Conservation (phyloP, 2,113 vertebrate species). For the Tor tambroides region DNA sequence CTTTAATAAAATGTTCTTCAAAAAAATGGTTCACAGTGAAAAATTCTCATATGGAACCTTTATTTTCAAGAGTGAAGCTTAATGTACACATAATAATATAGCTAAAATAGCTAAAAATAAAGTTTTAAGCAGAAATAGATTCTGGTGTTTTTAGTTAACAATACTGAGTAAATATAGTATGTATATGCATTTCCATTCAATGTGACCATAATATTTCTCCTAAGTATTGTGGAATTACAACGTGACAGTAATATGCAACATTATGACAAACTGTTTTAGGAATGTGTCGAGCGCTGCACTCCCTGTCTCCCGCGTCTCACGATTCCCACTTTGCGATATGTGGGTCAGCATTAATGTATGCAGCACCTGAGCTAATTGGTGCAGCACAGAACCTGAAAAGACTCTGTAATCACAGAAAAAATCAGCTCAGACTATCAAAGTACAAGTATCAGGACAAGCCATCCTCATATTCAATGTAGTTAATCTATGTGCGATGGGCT, state of each 20-base stretch:
- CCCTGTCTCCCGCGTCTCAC: slow-evolving; percentile 1
- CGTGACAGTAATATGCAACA: neutral
- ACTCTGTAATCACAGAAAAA: slow-evolving; percentile 1
- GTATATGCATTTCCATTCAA: neutral
- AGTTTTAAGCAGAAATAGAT: neutral
- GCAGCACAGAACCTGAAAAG: slow-evolving; percentile 5
- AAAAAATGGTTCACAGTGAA: neutral
- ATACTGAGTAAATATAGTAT: slow-evolving; percentile 1
- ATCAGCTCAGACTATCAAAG: neutral
- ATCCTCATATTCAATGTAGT: slow-evolving; percentile 7
- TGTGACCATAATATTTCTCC: neutral
- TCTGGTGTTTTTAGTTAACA: neutral
- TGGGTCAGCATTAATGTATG: slow-evolving; percentile 57
- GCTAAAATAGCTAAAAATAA: neutral
- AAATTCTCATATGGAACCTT: neutral
- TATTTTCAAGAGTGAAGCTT: neutral
- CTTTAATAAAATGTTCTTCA: too few relatives aligned
- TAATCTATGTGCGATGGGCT: neutral
- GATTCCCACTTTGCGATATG: slow-evolving; percentile 47
- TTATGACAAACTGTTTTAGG: slow-evolving; percentile 1
- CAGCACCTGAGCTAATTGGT: slow-evolving; percentile 45
- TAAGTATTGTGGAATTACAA: neutral
- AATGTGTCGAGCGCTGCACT: slow-evolving; percentile 1
- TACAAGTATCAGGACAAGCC: slow-evolving; percentile 9
- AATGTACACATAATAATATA: slow-evolving; percentile 29